Base-by-base conservation (phyloP, 2,888 invertebrate genomes). In the Erynnis tages region DNA sequence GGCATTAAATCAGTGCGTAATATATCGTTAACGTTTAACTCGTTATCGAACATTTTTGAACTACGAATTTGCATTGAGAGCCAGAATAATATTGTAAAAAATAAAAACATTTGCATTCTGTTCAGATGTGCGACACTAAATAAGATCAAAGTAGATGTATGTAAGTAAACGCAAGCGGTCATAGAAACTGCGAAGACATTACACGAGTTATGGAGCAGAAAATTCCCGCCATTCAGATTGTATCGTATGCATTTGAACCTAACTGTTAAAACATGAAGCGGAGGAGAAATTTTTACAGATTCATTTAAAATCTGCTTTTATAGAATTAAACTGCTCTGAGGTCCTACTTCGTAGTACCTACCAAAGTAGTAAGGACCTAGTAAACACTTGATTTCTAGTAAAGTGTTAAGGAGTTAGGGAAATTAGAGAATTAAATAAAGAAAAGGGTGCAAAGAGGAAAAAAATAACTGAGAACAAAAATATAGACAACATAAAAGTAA, bases 1-100 rank as follows among this genome's bases (percentile, higher is more conserved):
- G 94, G 94, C 91, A 94, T 92, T 38, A 93, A 86, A 76, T 93
- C 92, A n/a, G 90, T 91, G 8, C 93, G 90, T 16, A 94, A 78
- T 66, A 94, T 93, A 75, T 94, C 94, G 57, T 94, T 90, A 4
- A 93, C 79, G 75, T 93, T 88, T 21, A 91, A 69, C 40, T 85
- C 87, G 65, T 67, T 73, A 14, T 82, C 73, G 53, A 72, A 67
- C 65, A 76, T 75, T 61, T 71, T 67, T 11, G 65, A 54, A 27
- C 58, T 35, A 11, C 30, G 30, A 38, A 40, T 35, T 23, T 19
- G 10, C 4, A 19, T 10, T 11, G 16, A 8, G 37, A 45, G 1
- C 13, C n/a, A 1, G 34, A 3, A 10, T 2, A 35, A 34, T 25
- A 23, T 8, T 17, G 35, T 17, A 23, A 54, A 11, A 35, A 53